phyloP scores from a whole-genome alignment of 2,113 vertebrate species.

The Sardina pilchardus region DNA sequence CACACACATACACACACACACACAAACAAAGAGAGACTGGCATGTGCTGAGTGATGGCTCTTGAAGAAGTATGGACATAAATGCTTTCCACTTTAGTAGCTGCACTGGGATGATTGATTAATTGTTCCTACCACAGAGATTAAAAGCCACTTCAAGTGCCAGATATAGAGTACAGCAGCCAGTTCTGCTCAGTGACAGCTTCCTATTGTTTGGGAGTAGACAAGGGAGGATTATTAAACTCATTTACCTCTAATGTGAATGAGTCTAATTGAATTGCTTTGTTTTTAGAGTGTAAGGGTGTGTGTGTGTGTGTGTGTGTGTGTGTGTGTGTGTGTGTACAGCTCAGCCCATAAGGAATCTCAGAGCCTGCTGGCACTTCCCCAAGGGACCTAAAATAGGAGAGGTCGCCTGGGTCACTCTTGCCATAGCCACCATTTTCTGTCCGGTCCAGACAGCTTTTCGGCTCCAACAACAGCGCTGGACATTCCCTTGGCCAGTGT shows the following conservation, averaged over 20 bases:
- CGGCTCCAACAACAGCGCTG: slow-evolving; percentile 54
- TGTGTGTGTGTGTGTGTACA: not conserved
- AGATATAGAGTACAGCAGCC: not conserved
- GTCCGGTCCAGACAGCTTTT: slow-evolving; percentile 50
- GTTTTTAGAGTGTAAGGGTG: not conserved
- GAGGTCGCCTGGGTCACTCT: slow-evolving; percentile 46
- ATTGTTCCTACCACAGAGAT: not conserved
- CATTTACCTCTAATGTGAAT: not conserved
- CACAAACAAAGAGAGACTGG: not conserved
- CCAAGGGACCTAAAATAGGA: slow-evolving; percentile 2
- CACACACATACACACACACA: slow-evolving; percentile 22
- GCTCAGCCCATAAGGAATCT: not conserved
- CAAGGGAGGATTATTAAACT: not conserved
- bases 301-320: slow-evolving; percentile 7
- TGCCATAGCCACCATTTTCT: slow-evolving; percentile 46
- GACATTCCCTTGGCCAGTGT: not conserved
- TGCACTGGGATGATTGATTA: not conserved
- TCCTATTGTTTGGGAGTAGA: not conserved
- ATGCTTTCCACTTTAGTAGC: not conserved
- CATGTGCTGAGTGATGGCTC: not conserved
- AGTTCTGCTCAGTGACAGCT: not conserved
- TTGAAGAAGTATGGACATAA: not conserved
- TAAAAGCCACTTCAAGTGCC: not conserved
- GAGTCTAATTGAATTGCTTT: not conserved
- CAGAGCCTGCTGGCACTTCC: not conserved